Percentiles rank a stretch among this genome's conserved stretches.
Evolutionary conservation across 2,797 vertebrate species (phyloP).

Genomic region (Myotis pilosus): DNA sequence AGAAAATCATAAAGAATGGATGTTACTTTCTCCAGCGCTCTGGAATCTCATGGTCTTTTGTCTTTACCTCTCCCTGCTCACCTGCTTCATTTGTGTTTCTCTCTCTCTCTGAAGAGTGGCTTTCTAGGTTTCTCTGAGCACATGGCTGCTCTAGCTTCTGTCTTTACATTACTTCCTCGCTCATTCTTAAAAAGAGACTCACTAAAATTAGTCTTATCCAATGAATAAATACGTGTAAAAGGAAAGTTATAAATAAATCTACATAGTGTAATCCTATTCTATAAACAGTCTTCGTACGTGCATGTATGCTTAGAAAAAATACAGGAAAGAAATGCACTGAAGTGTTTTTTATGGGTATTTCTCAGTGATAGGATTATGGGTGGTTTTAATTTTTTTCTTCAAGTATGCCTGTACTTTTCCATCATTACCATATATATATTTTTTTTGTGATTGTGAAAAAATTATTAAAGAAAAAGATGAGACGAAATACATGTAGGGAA

Average conservation of each 20-base stretch:
- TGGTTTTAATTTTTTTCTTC: constrained; percentile 25
- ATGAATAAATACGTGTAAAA: constrained; percentile 59
- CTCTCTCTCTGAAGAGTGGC: not conserved
- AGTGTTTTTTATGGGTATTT: constrained; percentile 33
- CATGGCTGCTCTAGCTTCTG: not conserved
- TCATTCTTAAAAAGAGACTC: constrained; percentile 65
- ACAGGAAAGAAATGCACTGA: not conserved
- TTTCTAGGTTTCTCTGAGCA: constrained; percentile 55
- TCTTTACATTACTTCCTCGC: constrained; percentile 25
- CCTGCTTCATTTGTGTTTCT: not conserved
- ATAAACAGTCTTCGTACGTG: not conserved
- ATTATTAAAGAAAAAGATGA: constrained; percentile 45
- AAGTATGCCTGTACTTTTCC: not conserved
- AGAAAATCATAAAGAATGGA: not conserved
- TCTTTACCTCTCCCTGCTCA: not conserved
- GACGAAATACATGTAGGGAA: not conserved
- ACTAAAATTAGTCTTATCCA: constrained; percentile 48
- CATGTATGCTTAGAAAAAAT: constrained; percentile 9
- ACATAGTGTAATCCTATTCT: constrained; percentile 24
- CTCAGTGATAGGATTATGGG: constrained; percentile 22
- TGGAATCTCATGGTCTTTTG: not conserved
- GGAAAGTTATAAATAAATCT: constrained; percentile 56
- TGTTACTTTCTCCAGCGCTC: not conserved
- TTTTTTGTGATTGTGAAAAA: constrained; percentile 44
- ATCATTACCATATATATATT: not conserved